Evolutionary conservation across 2,113 vertebrate genomes (phyloP).

Genomic region (Trogon melanurus): DNA sequence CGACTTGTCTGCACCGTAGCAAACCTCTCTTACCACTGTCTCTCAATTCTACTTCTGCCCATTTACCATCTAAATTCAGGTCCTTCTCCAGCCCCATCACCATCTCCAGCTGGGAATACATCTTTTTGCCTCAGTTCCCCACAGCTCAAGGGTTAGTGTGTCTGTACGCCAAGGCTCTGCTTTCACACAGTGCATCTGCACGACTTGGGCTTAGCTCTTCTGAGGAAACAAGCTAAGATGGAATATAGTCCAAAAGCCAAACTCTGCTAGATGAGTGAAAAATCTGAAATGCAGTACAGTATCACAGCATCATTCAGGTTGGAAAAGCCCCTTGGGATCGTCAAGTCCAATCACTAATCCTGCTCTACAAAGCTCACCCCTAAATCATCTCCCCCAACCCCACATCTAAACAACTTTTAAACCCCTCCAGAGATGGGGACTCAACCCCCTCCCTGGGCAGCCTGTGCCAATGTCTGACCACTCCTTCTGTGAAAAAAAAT

Average conservation of each 20-base stretch:
- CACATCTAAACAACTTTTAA: too few relatives aligned
- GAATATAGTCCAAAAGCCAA: not conserved
- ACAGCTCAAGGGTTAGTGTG: not conserved
- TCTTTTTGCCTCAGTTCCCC: not conserved
- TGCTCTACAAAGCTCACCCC: too few relatives aligned
- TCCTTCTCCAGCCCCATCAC: not conserved
- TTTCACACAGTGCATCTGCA: not conserved
- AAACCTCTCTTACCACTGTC: not conserved
- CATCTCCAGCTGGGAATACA: fast-evolving
- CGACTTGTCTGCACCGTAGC: not conserved
- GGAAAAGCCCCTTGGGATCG: too few relatives aligned
- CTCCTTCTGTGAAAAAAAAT: too few relatives aligned
- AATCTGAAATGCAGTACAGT: too few relatives aligned
- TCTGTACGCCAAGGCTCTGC: not conserved
- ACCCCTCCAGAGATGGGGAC: too few relatives aligned
- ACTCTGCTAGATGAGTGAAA: not conserved
- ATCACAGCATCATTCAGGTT: too few relatives aligned
- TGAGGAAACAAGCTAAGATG: not conserved
- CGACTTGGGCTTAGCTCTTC: not conserved
- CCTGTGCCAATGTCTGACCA: too few relatives aligned
- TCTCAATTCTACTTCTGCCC: not conserved
- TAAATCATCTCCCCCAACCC: too few relatives aligned
- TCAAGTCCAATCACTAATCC: too few relatives aligned
- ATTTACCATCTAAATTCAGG: not conserved
- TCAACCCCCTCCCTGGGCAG: too few relatives aligned